phyloP scores from a whole-genome alignment of 2,113 vertebrate genomes.

The Cyrtonyx montezumae region DNA sequence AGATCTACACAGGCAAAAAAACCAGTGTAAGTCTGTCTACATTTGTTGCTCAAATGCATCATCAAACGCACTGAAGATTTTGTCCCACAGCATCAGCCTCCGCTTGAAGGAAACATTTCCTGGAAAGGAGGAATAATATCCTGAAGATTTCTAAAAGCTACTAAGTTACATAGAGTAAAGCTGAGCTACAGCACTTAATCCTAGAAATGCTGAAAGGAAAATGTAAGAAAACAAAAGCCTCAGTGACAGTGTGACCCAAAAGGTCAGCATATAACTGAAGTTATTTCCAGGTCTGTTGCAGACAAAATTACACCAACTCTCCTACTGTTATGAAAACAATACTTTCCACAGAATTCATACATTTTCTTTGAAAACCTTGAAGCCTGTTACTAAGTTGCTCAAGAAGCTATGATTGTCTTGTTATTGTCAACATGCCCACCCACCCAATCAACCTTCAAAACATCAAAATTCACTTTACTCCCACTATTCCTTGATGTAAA shows the following conservation, averaged over 20 bases:
- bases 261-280: background rate
- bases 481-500: constrained; percentile 62
- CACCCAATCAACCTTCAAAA: constrained; percentile 60
- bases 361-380: constrained; percentile 8
- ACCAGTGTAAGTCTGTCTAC: background rate
- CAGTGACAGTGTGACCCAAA: background rate
- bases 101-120: background rate
- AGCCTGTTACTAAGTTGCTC: constrained; percentile 1
- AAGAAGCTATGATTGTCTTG: constrained; percentile 54
- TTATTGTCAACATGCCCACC: constrained; percentile 66
- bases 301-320: background rate
- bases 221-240: background rate
- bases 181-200: background rate
- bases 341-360: background rate
- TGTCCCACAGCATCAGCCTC: background rate
- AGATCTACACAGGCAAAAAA: constrained; percentile 12
- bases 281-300: background rate
- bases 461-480: constrained; percentile 63
- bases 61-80: background rate
- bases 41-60: background rate
- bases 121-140: background rate
- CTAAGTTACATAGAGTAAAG: background rate
- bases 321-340: background rate
- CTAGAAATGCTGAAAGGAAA: background rate
- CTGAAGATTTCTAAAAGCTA: background rate